Percentiles rank a stretch among this genome's conserved stretches.
phyloP scores from a whole-genome alignment of 2,797 vertebrate genomes.

The Aulostomus chinensis region DNA sequence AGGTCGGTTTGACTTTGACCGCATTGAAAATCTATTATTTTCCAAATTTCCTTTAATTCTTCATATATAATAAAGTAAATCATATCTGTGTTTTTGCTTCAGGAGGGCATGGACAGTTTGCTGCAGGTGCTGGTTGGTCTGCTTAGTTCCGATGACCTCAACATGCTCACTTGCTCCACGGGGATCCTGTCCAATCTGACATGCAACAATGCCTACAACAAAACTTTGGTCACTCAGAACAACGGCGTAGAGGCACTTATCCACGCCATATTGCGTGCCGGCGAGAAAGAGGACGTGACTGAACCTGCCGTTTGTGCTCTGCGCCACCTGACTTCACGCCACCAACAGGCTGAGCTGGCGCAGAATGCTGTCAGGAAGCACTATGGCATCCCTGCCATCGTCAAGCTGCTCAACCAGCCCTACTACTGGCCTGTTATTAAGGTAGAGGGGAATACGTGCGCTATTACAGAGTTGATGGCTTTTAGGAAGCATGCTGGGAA shows the following conservation, averaged over 20 bases:
- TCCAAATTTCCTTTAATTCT: no score
- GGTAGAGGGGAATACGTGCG: slow-evolving; percentile 68
- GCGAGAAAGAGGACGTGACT: slow-evolving; percentile 93
- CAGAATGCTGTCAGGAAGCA: slow-evolving; percentile 92
- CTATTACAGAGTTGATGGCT: neutral
- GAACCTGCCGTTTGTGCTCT: slow-evolving; percentile 94
- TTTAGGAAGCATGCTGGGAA: no score
- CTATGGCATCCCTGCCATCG: slow-evolving; percentile 93
- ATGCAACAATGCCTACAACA: slow-evolving; percentile 97
- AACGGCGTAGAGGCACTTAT: slow-evolving; percentile 94
- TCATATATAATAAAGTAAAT: no score
- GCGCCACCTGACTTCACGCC: slow-evolving; percentile 95
- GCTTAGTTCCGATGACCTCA: slow-evolving; percentile 90
- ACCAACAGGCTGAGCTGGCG: slow-evolving; percentile 90
- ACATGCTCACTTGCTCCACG: slow-evolving; percentile 94
- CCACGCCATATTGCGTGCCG: slow-evolving; percentile 90
- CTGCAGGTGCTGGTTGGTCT: slow-evolving; percentile 92
- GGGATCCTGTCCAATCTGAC: slow-evolving; percentile 98
- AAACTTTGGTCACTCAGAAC: slow-evolving; percentile 92
- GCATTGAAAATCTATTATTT: no score
- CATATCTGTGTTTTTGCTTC: neutral
- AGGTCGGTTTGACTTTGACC: slow-evolving; percentile 75
- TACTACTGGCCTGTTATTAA: slow-evolving; percentile 98
- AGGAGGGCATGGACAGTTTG: slow-evolving; percentile 95
- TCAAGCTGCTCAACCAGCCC: slow-evolving; percentile 93